phyloP scores from a whole-genome alignment of 2,888 invertebrate genomes.

The Drosophila mettleri region DNA sequence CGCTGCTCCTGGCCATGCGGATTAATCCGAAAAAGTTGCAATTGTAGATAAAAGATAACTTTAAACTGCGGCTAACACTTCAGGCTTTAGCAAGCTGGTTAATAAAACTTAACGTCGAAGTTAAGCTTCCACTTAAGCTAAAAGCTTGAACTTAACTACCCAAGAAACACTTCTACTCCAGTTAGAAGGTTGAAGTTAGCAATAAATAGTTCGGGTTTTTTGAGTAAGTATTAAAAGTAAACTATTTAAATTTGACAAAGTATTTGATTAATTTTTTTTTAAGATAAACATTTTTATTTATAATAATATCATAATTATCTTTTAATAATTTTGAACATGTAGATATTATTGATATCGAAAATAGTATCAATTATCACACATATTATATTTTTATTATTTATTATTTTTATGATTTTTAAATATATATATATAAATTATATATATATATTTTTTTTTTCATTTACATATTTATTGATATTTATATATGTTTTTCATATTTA shows the following conservation, averaged over 20 bases:
- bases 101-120: background rate
- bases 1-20: background rate
- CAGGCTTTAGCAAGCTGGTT: background rate
- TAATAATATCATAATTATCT: too few relatives aligned
- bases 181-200: background rate
- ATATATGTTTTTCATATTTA: too few relatives aligned
- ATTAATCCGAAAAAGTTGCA: conserved; percentile 1
- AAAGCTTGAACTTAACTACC: background rate
- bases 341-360: too few relatives aligned
- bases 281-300: too few relatives aligned
- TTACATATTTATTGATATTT: background rate
- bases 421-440: too few relatives aligned
- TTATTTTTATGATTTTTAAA: too few relatives aligned
- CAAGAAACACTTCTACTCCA: background rate
- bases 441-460: background rate
- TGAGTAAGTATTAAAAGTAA: too few relatives aligned
- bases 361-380: too few relatives aligned
- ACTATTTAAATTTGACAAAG: too few relatives aligned
- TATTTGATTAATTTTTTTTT: too few relatives aligned
- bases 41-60: background rate
- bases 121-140: background rate
- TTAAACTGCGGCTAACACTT: background rate
- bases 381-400: too few relatives aligned
- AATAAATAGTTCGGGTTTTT: background rate
- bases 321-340: too few relatives aligned